Conservation (phyloP, 2,888 invertebrate species). For the Parnassius orleans region DNA sequence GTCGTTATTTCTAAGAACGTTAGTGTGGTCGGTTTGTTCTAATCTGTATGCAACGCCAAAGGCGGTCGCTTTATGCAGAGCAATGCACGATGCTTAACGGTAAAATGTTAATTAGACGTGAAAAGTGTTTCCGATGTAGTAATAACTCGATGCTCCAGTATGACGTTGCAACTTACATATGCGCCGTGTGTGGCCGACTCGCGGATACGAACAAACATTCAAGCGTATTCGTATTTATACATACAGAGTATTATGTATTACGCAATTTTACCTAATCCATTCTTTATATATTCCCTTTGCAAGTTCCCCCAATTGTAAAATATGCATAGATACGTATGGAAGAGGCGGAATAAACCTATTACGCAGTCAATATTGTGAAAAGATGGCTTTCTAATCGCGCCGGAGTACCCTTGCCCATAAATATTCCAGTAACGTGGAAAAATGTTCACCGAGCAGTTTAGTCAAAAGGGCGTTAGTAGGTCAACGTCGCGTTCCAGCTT, state of each 20-base stretch:
- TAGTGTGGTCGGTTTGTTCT: not conserved
- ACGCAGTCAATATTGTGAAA: constrained; percentile 59
- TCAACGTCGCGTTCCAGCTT: constrained; percentile 57
- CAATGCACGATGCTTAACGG: constrained; percentile 37
- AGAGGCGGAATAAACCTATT: constrained; percentile 55
- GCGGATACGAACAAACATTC: not conserved
- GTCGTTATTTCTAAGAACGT: not conserved
- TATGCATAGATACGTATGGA: constrained; percentile 63
- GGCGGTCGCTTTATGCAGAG: not conserved
- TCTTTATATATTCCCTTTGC: constrained; percentile 48
- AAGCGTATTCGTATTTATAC: not conserved
- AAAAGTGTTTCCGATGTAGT: constrained; percentile 42
- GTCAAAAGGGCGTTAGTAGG: constrained; percentile 57
- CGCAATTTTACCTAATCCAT: constrained; percentile 37
- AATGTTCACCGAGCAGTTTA: constrained; percentile 51
- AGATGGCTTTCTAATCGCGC: constrained; percentile 71
- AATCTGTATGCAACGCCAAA: constrained; percentile 13
- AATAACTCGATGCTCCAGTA: constrained; percentile 8
- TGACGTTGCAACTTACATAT: constrained; percentile 2
- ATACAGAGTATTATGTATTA: not conserved
- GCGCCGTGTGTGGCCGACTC: not conserved
- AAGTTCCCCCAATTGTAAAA: constrained; percentile 49
- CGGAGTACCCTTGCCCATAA: constrained; percentile 60
- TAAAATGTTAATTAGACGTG: constrained; percentile 48
- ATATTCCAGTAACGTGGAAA: constrained; percentile 66